These are phyloP conservation scores for Pinna nobilis DNA, from an alignment of 1,140 invertebrate species.

Conservation along the genomic window DNA sequence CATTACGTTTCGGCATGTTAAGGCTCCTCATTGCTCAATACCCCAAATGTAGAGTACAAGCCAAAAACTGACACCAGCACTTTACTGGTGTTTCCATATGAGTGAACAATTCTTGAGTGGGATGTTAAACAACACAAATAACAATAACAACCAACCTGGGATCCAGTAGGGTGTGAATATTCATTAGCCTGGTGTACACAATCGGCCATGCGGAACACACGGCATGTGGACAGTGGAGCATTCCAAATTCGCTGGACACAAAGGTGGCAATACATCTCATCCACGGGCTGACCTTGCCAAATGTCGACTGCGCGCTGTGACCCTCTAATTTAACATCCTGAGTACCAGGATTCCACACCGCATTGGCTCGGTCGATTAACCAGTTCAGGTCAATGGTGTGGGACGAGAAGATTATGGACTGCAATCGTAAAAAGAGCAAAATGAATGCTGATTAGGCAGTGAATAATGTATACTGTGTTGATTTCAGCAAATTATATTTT, in stretches of 20 bases:
- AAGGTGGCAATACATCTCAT: constrained; percentile 90
- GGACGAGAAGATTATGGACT: constrained; percentile 72
- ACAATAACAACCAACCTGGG: constrained; percentile 85
- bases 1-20: too few relatives aligned
- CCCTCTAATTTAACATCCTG: constrained; percentile 60
- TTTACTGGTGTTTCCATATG: too few relatives aligned
- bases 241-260: constrained; percentile 78
- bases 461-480: background rate
- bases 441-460: background rate
- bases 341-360: constrained; percentile 83
- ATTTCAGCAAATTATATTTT: too few relatives aligned
- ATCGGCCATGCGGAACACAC: constrained; percentile 95
- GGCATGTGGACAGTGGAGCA: constrained; percentile 89
- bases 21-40: too few relatives aligned
- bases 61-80: too few relatives aligned
- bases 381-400: constrained; percentile 93
- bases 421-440: background rate
- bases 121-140: too few relatives aligned
- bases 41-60: too few relatives aligned
- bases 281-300: constrained; percentile 81
- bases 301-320: constrained; percentile 58
- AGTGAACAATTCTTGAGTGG: too few relatives aligned
- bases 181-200: constrained; percentile 91
- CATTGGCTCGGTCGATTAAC: constrained; percentile 92
- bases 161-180: constrained; percentile 94